Conservation (phyloP, 1,140 invertebrate species). For the Capitella teleta region DNA sequence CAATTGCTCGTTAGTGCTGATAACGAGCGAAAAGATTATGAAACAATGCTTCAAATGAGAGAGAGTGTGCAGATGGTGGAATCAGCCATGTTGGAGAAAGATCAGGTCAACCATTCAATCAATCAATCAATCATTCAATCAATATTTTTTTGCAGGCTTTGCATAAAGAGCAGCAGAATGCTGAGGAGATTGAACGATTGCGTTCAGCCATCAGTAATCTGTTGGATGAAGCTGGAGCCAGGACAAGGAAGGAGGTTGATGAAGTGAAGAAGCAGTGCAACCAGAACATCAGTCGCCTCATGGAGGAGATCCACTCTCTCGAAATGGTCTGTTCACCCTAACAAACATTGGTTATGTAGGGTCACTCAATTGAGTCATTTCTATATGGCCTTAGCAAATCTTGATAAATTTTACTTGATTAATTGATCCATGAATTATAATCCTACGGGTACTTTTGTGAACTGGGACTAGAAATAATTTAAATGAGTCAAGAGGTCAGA, state of each 20-base stretch:
- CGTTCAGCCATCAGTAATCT: constrained; percentile 26
- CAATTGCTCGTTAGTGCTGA: constrained; percentile 20
- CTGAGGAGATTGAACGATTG: constrained; percentile 27
- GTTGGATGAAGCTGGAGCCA: constrained; percentile 32
- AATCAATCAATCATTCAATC: neutral
- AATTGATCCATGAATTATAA: too few species aligned
- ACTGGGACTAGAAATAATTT: too few species aligned
- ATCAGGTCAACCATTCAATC: constrained; percentile 21
- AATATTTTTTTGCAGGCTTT: constrained; percentile 18
- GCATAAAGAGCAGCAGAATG: constrained; percentile 21
- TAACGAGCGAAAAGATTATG: constrained; percentile 22
- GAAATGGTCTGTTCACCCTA: constrained; percentile 29
- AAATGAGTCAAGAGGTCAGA: too few species aligned
- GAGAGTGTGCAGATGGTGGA: constrained; percentile 33
- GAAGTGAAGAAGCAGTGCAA: constrained; percentile 29
- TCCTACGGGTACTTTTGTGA: too few species aligned
- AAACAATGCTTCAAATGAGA: constrained; percentile 23
- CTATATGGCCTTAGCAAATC: too few species aligned
- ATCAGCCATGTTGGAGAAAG: constrained; percentile 30
- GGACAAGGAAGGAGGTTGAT: constrained; percentile 35
- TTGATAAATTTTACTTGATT: too few species aligned
- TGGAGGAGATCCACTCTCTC: constrained; percentile 28
- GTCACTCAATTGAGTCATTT: neutral
- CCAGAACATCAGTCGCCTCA: constrained; percentile 28
- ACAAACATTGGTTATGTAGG: too few species aligned